Percentiles rank a stretch among this genome's conserved stretches.
phyloP scores from a whole-genome alignment of 2,113 vertebrate genomes.

The Rhinichthys klamathensis region DNA sequence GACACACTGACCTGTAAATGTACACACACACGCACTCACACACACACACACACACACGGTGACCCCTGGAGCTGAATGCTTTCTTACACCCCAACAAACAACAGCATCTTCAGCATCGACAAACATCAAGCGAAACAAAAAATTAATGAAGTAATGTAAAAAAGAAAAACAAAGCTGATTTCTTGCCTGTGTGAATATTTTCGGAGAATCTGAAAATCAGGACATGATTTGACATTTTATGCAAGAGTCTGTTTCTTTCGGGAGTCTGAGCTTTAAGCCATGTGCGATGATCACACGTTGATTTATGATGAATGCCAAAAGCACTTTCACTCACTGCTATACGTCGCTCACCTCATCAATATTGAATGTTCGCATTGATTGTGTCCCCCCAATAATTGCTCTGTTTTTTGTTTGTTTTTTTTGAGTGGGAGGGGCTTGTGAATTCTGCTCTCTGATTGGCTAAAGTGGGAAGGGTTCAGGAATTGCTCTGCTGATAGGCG shows the following conservation, averaged over 20 bases:
- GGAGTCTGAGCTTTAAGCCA: conserved; percentile 74
- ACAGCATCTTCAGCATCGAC: conserved; percentile 49
- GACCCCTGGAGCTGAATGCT: conserved; percentile 78
- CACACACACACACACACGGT: conserved; percentile 49
- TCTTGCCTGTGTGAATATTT: conserved; percentile 83
- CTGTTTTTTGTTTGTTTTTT: not conserved
- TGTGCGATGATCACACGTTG: conserved; percentile 62
- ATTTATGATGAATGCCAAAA: conserved; percentile 64
- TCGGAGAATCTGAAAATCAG: conserved; percentile 78
- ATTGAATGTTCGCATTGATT: conserved; percentile 9
- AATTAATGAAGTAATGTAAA: conserved; percentile 53
- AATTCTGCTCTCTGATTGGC: conserved; percentile 50
- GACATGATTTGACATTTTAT: conserved; percentile 89
- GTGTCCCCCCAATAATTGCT: conserved; percentile 10
- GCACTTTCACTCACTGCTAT: conserved; percentile 59
- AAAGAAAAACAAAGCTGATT: conserved; percentile 66
- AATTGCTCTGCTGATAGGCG: conserved; percentile 18
- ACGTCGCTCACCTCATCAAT: conserved; percentile 45
- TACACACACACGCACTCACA: conserved; percentile 19
- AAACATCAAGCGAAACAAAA: conserved; percentile 52
- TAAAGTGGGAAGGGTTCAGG: not conserved
- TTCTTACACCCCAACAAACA: conserved; percentile 70
- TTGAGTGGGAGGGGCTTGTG: not conserved
- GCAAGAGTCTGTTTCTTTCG: conserved; percentile 68
- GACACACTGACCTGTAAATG: conserved; percentile 29